A percentile compares a stretch with the other conserved stretches of the same genome.
Evolutionary conservation across 2,888 invertebrate genomes (phyloP).

Genomic region (Bruchidius siliquastri): DNA sequence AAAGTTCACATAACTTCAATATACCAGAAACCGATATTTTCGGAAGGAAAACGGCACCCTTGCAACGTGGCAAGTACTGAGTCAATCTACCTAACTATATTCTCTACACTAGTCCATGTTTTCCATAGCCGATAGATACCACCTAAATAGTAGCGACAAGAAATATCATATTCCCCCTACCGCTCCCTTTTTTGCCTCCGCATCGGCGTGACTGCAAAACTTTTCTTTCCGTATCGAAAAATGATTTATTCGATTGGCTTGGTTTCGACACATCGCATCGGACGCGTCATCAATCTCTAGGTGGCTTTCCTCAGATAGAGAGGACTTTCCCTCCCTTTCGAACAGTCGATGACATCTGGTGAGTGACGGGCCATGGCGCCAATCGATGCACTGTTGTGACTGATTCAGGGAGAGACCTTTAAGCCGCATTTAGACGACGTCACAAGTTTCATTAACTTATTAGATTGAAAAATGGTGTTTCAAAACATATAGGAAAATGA

Average conservation of each 20-base stretch:
- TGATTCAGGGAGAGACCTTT: constrained; percentile 26
- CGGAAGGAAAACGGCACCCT: too few relatives aligned
- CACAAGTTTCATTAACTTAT: too few relatives aligned
- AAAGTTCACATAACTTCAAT: too few relatives aligned
- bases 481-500: too few relatives aligned
- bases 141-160: neutral
- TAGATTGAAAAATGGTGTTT: too few relatives aligned
- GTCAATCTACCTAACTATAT: too few relatives aligned
- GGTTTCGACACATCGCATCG: constrained; percentile 33
- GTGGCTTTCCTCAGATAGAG: constrained; percentile 36
- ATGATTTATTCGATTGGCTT: constrained; percentile 41
- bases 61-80: too few relatives aligned
- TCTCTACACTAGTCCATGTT: too few relatives aligned
- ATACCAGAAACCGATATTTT: too few relatives aligned
- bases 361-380: constrained; percentile 39
- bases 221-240: constrained; percentile 9
- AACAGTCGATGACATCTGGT: constrained; percentile 35
- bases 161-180: neutral
- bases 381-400: constrained; percentile 38
- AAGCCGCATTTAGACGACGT: too few relatives aligned
- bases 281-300: constrained; percentile 38
- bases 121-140: too few relatives aligned
- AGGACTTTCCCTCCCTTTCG: constrained; percentile 1
- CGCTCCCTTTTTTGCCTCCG: neutral
- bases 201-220: neutral